These are phyloP conservation scores for Redunca redunca DNA, from an alignment of 2,113 vertebrate genomes.

Conservation along the genomic window DNA sequence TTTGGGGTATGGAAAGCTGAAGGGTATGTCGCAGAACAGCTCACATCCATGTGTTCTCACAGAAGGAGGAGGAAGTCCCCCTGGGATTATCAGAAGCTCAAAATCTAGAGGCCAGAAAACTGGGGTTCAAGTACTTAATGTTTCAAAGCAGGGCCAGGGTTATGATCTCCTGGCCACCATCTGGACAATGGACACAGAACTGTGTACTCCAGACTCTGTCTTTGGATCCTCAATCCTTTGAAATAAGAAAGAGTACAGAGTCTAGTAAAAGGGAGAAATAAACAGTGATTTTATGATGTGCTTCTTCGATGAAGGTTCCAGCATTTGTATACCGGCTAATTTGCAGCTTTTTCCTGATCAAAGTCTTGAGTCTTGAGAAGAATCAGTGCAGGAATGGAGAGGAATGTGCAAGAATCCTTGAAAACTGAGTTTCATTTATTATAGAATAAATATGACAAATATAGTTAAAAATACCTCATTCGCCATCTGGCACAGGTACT, in stretches of 20 bases:
- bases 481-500: accelerated
- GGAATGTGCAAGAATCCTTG: neutral
- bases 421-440: neutral
- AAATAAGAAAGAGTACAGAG: neutral
- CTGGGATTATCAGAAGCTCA: neutral
- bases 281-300: too few species aligned
- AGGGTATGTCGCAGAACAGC: neutral
- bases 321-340: too few species aligned
- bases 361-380: neutral
- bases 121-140: neutral
- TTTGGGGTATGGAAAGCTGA: neutral
- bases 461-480: neutral
- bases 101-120: neutral
- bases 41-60: neutral
- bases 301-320: neutral
- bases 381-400: neutral
- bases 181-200: too few species aligned
- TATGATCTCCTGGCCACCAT: neutral
- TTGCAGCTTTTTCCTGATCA: too few species aligned
- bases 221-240: neutral
- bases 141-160: neutral
- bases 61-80: neutral
- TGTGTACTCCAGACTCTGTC: neutral
- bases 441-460: neutral
- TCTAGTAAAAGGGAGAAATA: neutral